Conservation (phyloP, 2,888 invertebrate genomes). For the Sycophila texana region DNA sequence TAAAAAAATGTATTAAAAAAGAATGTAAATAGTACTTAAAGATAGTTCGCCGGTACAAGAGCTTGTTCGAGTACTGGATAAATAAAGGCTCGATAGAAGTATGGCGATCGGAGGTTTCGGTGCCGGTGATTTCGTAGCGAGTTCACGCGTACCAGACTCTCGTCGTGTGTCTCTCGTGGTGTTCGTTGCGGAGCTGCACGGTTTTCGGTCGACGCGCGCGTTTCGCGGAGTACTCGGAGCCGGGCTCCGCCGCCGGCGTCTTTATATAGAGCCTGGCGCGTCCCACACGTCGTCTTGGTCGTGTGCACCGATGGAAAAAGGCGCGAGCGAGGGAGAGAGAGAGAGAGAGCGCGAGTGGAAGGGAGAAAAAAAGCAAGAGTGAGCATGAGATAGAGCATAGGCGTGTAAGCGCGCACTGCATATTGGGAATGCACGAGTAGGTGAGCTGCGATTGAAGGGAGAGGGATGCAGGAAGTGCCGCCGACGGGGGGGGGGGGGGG, state of each 20-base stretch:
- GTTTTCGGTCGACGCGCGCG: slow-evolving; percentile 39
- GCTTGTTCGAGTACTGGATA: no score
- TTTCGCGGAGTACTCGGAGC: slow-evolving; percentile 64
- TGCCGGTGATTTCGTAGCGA: no score
- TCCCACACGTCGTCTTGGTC: slow-evolving; percentile 52
- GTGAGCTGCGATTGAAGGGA: slow-evolving; percentile 31
- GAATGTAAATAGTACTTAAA: no score
- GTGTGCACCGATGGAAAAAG: slow-evolving; percentile 49
- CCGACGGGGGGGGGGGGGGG: neutral
- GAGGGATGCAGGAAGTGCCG: slow-evolving; percentile 34
- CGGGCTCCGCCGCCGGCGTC: slow-evolving; percentile 56
- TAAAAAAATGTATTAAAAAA: no score
- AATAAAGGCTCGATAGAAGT: no score
- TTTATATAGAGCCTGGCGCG: slow-evolving; percentile 56
- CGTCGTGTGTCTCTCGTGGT: no score
- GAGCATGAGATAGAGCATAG: slow-evolving; percentile 23
- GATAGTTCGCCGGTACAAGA: neutral
- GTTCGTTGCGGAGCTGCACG: neutral
- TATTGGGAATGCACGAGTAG: slow-evolving; percentile 45
- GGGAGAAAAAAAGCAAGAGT: slow-evolving; percentile 1
- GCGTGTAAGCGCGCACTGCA: slow-evolving; percentile 40
- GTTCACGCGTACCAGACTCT: no score
- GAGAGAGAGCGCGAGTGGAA: neutral
- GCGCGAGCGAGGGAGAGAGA: slow-evolving; percentile 17
- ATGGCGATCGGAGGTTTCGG: no score